Conservation (phyloP, 1,140 invertebrate genomes). For the Pseudoatta argentina region DNA sequence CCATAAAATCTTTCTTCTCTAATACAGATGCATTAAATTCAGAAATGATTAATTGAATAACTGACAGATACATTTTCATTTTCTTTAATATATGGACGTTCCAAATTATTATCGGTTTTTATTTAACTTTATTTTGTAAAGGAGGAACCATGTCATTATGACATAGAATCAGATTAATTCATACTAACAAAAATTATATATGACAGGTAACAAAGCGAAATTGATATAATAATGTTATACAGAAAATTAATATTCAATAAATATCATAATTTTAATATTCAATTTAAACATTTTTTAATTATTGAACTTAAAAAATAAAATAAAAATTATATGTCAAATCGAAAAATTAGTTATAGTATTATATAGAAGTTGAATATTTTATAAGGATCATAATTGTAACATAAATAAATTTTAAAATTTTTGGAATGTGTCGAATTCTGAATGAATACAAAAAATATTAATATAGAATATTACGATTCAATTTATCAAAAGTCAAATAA, state of each 20-base stretch:
- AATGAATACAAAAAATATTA: not conserved
- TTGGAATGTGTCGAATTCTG: not conserved
- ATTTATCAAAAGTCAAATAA: constrained; percentile 15
- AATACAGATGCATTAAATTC: too few relatives aligned
- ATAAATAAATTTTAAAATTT: not conserved
- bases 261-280: not conserved
- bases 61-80: not conserved
- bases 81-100: not conserved
- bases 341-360: not conserved
- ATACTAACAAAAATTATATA: not conserved
- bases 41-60: not conserved
- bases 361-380: not conserved
- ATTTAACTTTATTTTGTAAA: not conserved
- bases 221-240: constrained; percentile 2
- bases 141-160: not conserved
- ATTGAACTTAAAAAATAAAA: too few relatives aligned
- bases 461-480: not conserved
- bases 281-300: not conserved
- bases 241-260: not conserved
- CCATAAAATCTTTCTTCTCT: too few relatives aligned
- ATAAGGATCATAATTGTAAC: not conserved
- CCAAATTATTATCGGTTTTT: not conserved
- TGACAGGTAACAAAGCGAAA: not conserved
- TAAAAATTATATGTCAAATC: too few relatives aligned
- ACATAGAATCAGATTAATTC: not conserved